Evolutionary conservation across 2,113 vertebrate genomes (phyloP).

Genomic region (Phalacrocorax carbo): DNA sequence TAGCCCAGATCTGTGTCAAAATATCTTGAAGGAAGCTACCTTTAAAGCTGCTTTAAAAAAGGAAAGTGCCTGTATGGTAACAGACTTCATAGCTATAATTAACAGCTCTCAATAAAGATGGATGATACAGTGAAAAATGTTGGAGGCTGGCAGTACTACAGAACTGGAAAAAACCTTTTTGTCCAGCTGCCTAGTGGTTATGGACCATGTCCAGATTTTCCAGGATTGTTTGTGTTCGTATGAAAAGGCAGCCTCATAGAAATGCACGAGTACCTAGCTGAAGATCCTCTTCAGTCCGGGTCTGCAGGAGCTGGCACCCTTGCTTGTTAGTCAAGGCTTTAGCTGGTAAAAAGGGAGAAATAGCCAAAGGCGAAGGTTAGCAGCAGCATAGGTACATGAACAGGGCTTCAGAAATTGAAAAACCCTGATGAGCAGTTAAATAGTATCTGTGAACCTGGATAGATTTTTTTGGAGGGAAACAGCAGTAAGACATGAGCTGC

Average conservation of each 20-base stretch:
- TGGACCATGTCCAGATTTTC: conserved; percentile 36
- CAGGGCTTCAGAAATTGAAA: background rate
- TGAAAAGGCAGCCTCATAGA: background rate
- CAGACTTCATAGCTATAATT: conserved; percentile 36
- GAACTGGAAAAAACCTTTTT: conserved; percentile 65
- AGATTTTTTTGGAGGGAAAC: background rate
- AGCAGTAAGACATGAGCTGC: background rate
- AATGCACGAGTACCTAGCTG: background rate
- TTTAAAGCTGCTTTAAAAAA: conserved; percentile 50
- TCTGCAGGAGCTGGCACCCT: background rate
- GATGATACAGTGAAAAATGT: conserved; percentile 25
- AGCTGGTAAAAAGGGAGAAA: background rate
- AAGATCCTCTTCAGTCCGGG: background rate
- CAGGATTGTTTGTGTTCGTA: conserved; percentile 4
- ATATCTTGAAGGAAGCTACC: conserved; percentile 31
- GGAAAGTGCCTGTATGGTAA: conserved; percentile 15
- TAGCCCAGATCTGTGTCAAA: background rate
- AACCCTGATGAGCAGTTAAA: background rate
- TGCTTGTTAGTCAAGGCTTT: background rate
- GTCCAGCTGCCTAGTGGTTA: conserved; percentile 65
- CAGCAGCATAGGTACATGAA: background rate
- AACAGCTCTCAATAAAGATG: conserved; percentile 32
- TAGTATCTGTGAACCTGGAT: background rate
- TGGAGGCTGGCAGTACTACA: conserved; percentile 34
- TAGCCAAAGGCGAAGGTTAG: background rate